Percentiles rank a stretch among this genome's conserved stretches.
phyloP scores from a whole-genome alignment of 2,113 vertebrate species.

The Phyllostomus discolor region DNA sequence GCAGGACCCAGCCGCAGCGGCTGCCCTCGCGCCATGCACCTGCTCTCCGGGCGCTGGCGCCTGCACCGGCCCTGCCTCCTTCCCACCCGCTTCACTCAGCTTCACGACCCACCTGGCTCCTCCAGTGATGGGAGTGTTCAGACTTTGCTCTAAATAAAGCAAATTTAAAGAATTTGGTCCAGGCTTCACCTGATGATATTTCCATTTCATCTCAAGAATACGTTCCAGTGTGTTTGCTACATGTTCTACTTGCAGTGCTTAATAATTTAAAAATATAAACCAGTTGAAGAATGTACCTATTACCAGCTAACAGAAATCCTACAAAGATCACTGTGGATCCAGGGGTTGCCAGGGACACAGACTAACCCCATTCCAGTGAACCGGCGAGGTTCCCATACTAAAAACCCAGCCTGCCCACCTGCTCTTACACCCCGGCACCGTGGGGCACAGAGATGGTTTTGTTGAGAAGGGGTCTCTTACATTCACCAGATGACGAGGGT shows the following conservation, averaged over 20 bases:
- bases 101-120: not conserved
- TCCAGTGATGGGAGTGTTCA: not conserved
- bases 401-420: not conserved
- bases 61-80: not conserved
- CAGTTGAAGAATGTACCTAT: not conserved
- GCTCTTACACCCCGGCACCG: not conserved
- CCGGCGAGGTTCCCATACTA: not conserved
- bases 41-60: too few relatives aligned
- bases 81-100: not conserved
- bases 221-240: not conserved
- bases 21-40: too few relatives aligned
- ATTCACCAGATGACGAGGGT: constrained; percentile 85
- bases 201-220: not conserved
- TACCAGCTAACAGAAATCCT: not conserved
- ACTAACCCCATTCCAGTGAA: not conserved
- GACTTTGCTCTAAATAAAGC: not conserved
- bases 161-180: not conserved
- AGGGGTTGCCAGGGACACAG: not conserved
- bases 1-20: not conserved
- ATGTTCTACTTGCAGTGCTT: not conserved
- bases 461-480: constrained; percentile 81
- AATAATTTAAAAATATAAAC: constrained; percentile 4
- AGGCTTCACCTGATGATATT: not conserved
- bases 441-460: not conserved
- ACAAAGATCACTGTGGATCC: not conserved